A percentile compares a stretch with the other conserved stretches of the same genome.
Evolutionary conservation across 2,113 vertebrate species (phyloP).

Genomic region (Corythoichthys haematopterus): DNA sequence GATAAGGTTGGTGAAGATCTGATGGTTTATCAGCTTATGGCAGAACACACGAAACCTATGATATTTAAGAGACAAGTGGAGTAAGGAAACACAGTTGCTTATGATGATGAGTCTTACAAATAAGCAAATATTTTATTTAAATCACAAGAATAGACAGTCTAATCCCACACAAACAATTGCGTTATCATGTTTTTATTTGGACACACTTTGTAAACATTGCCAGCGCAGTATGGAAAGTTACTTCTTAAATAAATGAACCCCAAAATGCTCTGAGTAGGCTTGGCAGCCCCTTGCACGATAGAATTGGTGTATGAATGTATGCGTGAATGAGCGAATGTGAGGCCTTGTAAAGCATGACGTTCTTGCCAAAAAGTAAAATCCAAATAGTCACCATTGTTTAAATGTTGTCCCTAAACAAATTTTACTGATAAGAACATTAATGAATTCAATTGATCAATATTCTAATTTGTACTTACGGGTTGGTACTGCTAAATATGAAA

Average conservation of each 20-base stretch:
- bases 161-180: too few species aligned
- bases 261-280: too few species aligned
- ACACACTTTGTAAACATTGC: neutral
- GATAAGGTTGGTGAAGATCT: constrained; percentile 98
- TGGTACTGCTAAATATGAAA: constrained; percentile 97
- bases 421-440: neutral
- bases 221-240: too few species aligned
- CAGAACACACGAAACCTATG: constrained; percentile 89
- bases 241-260: too few species aligned
- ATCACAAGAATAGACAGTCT: too few species aligned
- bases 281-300: too few species aligned
- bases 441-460: neutral
- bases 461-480: constrained; percentile 78
- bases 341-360: too few species aligned
- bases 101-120: too few species aligned
- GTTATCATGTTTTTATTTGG: neutral
- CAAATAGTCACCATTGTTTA: neutral
- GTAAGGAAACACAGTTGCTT: neutral
- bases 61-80: neutral
- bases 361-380: neutral
- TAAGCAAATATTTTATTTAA: too few species aligned
- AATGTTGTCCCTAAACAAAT: too few species aligned
- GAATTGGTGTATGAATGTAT: too few species aligned
- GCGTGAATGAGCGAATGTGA: too few species aligned
- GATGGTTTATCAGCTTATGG: constrained; percentile 96